Evolutionary conservation across 2,113 vertebrate species (phyloP).

Genomic region (Rhinoptilus africanus): DNA sequence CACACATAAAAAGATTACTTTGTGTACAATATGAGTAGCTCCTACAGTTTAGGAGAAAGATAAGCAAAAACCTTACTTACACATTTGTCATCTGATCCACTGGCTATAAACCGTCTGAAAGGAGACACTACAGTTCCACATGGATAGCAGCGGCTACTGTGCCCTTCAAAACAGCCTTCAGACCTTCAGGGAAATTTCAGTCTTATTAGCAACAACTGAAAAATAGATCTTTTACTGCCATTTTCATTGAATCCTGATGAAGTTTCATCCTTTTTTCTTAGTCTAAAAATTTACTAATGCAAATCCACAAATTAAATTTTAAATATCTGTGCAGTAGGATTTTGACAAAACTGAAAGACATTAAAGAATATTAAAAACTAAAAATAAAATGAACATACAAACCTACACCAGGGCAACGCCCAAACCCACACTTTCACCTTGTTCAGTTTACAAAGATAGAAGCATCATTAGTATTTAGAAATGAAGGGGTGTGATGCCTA

Average conservation of each 20-base stretch:
- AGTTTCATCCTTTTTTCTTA: neutral
- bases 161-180: slow-evolving; percentile 83
- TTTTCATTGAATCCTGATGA: neutral
- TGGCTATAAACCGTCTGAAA: slow-evolving; percentile 82
- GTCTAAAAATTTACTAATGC: neutral
- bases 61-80: slow-evolving; percentile 66
- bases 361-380: neutral
- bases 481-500: neutral
- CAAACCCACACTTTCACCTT: neutral
- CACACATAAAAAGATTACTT: neutral
- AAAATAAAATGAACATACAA: neutral
- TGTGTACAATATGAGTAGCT: neutral
- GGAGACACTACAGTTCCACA: slow-evolving; percentile 84
- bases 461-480: neutral
- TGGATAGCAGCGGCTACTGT: slow-evolving; percentile 72
- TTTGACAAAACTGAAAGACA: neutral
- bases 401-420: neutral
- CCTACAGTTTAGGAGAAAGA: neutral
- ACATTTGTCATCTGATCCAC: slow-evolving; percentile 86
- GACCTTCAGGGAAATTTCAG: slow-evolving; percentile 69
- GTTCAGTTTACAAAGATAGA: neutral
- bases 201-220: neutral
- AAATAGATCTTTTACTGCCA: neutral
- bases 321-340: neutral
- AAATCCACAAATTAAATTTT: neutral